phyloP scores from a whole-genome alignment of 2,888 invertebrate species.

The Trissolcus brochymenae region DNA sequence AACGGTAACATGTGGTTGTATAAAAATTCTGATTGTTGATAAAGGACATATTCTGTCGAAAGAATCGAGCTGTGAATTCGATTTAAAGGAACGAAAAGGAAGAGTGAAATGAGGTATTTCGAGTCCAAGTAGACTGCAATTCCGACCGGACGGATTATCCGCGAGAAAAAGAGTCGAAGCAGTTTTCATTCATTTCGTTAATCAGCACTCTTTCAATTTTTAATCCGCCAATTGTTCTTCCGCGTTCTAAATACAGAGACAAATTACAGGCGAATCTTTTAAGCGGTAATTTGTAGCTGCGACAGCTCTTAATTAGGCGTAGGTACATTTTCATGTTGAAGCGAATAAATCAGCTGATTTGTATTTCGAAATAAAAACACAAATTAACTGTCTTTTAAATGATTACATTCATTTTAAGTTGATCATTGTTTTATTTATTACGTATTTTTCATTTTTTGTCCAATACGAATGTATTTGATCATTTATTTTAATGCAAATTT shows the following conservation, averaged over 20 bases:
- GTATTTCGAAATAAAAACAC: too few relatives aligned
- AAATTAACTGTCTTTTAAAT: too few relatives aligned
- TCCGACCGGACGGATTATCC: conserved; percentile 43
- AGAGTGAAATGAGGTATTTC: conserved; percentile 46
- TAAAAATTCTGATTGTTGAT: conserved; percentile 33
- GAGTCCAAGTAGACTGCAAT: conserved; percentile 53
- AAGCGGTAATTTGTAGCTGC: conserved; percentile 15
- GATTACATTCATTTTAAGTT: too few relatives aligned
- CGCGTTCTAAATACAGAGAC: conserved; percentile 42
- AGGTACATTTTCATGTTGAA: conserved; percentile 3
- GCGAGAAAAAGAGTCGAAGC: conserved; percentile 36
- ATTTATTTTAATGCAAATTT: too few relatives aligned
- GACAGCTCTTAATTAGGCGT: conserved; percentile 26
- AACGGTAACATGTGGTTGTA: conserved; percentile 1
- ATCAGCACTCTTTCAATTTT: conserved; percentile 58
- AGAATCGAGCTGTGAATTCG: conserved; percentile 48
- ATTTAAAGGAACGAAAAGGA: conserved; percentile 43
- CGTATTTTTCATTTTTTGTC: too few relatives aligned
- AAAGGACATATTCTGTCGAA: conserved; percentile 27
- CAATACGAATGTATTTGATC: too few relatives aligned
- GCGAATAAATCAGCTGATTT: neutral
- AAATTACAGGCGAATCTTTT: conserved; percentile 40
- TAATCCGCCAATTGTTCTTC: conserved; percentile 54
- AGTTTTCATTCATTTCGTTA: conserved; percentile 54
- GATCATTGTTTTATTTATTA: too few relatives aligned